A percentile compares a stretch with the other conserved stretches of the same genome.
These are phyloP conservation scores for Manis crassicaudata DNA, from an alignment of 2,797 vertebrate genomes.

Conservation along the genomic window DNA sequence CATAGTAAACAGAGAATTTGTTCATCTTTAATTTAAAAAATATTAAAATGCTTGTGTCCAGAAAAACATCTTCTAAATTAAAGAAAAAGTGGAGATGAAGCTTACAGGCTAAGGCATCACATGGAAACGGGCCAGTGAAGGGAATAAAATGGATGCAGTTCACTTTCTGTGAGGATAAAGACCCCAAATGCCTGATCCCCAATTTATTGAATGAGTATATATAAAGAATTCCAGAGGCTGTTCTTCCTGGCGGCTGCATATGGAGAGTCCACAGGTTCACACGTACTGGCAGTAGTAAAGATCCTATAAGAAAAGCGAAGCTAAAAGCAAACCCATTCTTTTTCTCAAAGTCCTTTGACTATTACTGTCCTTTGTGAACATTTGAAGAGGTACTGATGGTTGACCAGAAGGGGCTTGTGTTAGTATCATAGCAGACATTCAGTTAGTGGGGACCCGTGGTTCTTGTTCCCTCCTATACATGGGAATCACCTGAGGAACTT, in stretches of 20 bases:
- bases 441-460: not conserved
- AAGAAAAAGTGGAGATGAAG: not conserved
- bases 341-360: not conserved
- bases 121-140: not conserved
- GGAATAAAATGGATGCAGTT: not conserved
- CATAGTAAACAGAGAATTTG: not conserved
- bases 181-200: not conserved
- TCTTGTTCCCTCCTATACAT: not conserved
- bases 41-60: not conserved
- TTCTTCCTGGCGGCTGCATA: not conserved
- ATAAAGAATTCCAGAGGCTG: not conserved
- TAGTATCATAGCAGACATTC: not conserved
- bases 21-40: constrained; percentile 35
- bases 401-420: not conserved
- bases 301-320: not conserved
- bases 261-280: not conserved
- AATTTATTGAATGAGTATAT: not conserved
- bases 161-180: not conserved
- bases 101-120: not conserved
- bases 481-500: not conserved
- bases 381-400: not conserved
- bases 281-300: not conserved
- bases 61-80: constrained; percentile 34
- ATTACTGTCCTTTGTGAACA: not conserved
- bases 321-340: not conserved